Base-by-base conservation (phyloP, 2,113 vertebrate species). In the Nettapus auritus region DNA sequence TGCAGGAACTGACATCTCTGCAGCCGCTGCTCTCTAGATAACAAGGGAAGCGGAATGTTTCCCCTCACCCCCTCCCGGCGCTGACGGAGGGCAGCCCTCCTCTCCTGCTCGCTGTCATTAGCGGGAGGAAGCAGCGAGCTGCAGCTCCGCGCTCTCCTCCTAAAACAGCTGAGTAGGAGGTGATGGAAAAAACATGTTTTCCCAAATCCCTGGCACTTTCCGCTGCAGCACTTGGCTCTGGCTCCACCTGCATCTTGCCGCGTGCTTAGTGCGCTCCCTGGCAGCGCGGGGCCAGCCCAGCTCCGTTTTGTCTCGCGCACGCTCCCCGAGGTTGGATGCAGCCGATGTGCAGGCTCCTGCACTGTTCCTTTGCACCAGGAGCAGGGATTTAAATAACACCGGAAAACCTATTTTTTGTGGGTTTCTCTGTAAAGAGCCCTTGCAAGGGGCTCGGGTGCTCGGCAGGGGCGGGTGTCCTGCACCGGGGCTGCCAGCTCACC, bases 221-320 rank as follows among this genome's bases (percentile, higher is more conserved):
- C 0, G 17, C 75, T 52, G 95, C 76, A 79, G 90, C 53, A 0
- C 79, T 78, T 8, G 88, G 78, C 90, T 90, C 79, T 42, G 75
- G 69, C 69, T 91, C 82, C 69, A 36, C 82, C 88, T 46, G 70
- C 79, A 6, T 11, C 73, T 38, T 29, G 0, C 4, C 0, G 1
- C 31, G 1, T 33, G 88, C 88, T 20, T 73, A 13, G 73, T 46
- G 2, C 18, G 10, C 23, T 34, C 50, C 55, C 34, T 2, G 4
- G 66, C 48, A 73, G 52, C 20, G 23, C 42, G 2, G 36, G 13
- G 1, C 5, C 0, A 0, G 46, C 62, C 62, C 64, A 1, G 59
- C 13, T 0, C 82, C 0, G 2, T 19, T 10, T 20, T 3, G 23
- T 9, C 42, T 5, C 16, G 0, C 9, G 4, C n/a, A 3, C 0